Base-by-base conservation (phyloP, 2,113 vertebrate species). In the Oxyura jamaicensis region DNA sequence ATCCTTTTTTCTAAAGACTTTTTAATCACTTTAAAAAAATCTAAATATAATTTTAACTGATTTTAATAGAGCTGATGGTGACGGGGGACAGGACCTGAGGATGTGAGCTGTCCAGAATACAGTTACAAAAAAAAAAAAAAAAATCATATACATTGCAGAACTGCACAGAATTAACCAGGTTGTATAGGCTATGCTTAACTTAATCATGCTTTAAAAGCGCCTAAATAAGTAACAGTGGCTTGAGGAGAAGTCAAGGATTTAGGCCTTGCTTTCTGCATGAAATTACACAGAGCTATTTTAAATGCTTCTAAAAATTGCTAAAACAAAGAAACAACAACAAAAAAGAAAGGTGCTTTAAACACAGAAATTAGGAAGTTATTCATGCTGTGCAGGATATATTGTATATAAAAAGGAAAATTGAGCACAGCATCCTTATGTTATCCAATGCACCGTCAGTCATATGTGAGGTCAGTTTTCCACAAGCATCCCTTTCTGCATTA, bases 371-470 rank as follows among this genome's bases (percentile, higher is more conserved):
- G 22, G n/a, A 46, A 88, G 11, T 28, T 65, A 0, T n/a, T 65
- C 0, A 0, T 33, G 29, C n/a, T 44, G 16, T 35, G 65, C 33
- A 66, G 55, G 21, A 5, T 42, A 0, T 39, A 41, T 1, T 10
- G 15, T 18, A 3, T 6, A 12, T 8, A 53, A 41, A n/a, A 21
- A 55, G 11, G 3, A 20, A 8, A 36, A 18, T 28, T 2, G 33
- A 13, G 3, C 10, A 11, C n/a, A 48, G 55, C 6, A 6, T 8
- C 19, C 20, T 85, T 11, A 2, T 7, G 46, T n/a, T 67, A 7
- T 8, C 11, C 3, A 31, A 10, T 4, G 29, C 53, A 39, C 12
- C 26, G 13, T 36, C 48, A 14, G 3, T 2, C 39, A 33, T 44
- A 3, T 8, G 15, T 39, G 3, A 2, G 11, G 11, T 44, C 20